These are phyloP conservation scores for Aricia artaxerxes DNA, from an alignment of 2,888 invertebrate species.

Conservation along the genomic window DNA sequence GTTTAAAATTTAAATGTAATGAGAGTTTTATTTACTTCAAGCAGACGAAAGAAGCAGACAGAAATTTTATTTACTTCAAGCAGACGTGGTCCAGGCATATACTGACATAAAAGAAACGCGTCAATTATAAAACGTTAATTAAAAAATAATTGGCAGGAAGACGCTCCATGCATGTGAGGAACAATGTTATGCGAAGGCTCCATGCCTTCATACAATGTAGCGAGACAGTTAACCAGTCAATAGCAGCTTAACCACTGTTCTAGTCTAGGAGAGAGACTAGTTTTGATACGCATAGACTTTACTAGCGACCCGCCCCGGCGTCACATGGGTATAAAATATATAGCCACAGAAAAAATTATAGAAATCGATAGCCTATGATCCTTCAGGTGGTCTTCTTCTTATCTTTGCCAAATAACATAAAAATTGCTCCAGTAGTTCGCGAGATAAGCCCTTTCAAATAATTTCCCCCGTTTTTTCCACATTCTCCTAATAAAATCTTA, in stretches of 20 bases:
- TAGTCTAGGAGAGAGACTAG: neutral
- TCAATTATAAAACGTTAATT: constrained; percentile 24
- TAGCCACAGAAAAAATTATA: too few relatives aligned
- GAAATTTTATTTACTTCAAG: neutral
- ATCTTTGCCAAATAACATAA: too few relatives aligned
- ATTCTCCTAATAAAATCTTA: too few relatives aligned
- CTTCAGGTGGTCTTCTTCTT: too few relatives aligned
- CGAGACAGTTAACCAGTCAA: neutral
- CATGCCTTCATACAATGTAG: constrained; percentile 14
- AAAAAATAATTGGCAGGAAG: constrained; percentile 26
- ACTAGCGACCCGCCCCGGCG: too few relatives aligned
- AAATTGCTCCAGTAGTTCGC: too few relatives aligned
- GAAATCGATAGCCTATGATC: too few relatives aligned
- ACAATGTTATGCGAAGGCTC: constrained; percentile 58
- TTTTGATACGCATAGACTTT: too few relatives aligned
- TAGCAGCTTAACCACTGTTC: neutral
- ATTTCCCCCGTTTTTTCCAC: too few relatives aligned
- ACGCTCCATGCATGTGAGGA: constrained; percentile 60
- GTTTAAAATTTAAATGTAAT: neutral
- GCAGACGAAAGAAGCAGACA: too few relatives aligned
- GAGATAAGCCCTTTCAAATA: too few relatives aligned
- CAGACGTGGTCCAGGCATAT: neutral
- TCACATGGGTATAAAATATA: too few relatives aligned
- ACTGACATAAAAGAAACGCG: neutral
- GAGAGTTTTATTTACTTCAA: neutral